Evolutionary conservation across 2,113 vertebrate species (phyloP).

Genomic region (Carlito syrichta): DNA sequence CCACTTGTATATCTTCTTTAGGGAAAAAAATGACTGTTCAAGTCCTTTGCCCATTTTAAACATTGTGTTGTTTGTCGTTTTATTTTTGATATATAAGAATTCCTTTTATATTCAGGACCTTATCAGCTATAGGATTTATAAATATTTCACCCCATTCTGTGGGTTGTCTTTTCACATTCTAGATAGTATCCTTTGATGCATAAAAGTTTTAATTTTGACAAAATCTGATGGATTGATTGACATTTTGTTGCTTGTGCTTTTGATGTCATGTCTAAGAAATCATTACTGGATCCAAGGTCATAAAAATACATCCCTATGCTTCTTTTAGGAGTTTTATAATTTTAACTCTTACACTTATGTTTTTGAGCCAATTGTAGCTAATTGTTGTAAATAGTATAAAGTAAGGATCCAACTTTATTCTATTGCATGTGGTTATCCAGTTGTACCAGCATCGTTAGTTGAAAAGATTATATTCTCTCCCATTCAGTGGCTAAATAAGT

Average conservation of each 20-base stretch:
- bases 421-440: background rate
- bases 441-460: background rate
- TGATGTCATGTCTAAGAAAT: background rate
- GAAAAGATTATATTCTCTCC: background rate
- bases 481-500: too few species aligned
- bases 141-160: background rate
- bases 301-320: background rate
- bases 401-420: background rate
- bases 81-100: background rate
- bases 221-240: too few species aligned
- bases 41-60: background rate
- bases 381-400: background rate
- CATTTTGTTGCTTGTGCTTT: background rate
- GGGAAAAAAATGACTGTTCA: background rate
- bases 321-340: background rate
- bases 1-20: background rate
- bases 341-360: background rate
- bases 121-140: background rate
- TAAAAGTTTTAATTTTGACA: background rate
- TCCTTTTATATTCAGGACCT: background rate
- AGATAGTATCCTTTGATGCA: background rate
- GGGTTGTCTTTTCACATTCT: background rate
- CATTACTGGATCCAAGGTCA: background rate
- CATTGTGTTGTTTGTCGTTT: background rate
- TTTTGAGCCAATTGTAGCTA: background rate